Evolutionary conservation across 2,888 invertebrate genomes (phyloP).

Genomic region (Hetaerina titia): DNA sequence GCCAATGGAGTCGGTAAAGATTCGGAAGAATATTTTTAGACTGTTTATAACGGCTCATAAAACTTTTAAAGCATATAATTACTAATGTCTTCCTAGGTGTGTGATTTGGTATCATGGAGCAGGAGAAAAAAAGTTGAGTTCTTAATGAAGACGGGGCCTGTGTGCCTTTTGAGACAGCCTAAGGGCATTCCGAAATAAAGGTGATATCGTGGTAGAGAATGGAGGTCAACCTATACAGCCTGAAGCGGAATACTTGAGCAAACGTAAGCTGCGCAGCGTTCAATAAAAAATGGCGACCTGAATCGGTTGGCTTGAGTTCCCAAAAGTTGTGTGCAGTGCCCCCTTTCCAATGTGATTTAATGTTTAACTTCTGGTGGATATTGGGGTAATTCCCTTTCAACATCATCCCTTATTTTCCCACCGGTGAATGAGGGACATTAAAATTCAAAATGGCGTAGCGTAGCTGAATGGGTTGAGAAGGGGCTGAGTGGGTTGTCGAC

Average conservation of each 20-base stretch:
- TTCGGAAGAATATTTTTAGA: no score
- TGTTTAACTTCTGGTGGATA: background rate
- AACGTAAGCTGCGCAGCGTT: background rate
- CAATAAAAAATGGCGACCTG: background rate
- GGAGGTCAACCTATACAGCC: background rate
- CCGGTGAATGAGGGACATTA: background rate
- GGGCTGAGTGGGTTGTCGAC: background rate
- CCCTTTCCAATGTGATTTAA: background rate
- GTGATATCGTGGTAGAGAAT: background rate
- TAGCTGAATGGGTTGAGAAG: background rate
- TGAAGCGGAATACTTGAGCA: background rate
- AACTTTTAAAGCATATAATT: no score
- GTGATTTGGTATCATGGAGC: no score
- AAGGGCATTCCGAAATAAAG: background rate
- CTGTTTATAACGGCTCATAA: no score
- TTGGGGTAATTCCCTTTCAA: background rate
- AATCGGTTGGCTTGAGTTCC: background rate
- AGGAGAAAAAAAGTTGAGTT: no score
- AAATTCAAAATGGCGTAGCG: background rate
- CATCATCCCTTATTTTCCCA: background rate
- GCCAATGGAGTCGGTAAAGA: no score
- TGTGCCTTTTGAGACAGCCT: no score
- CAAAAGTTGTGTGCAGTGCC: background rate
- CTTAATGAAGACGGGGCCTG: no score
- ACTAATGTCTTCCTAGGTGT: no score